Evolutionary conservation across 2,888 invertebrate genomes (phyloP).

Genomic region (Choristoneura rosaceana): DNA sequence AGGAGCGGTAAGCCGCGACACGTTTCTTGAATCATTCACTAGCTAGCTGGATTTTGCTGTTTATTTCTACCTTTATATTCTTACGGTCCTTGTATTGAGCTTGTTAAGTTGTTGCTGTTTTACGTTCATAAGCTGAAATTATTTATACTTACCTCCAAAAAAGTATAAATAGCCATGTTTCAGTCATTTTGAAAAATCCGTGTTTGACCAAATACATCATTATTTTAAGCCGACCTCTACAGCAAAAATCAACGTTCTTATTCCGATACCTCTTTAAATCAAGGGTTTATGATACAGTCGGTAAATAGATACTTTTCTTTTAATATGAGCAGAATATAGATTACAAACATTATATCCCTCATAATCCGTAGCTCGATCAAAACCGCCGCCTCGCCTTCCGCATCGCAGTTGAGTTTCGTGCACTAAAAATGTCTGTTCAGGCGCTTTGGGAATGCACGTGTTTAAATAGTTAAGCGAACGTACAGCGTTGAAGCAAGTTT

Average conservation of each 20-base stretch:
- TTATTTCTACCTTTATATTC: neutral
- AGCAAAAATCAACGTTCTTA: no score
- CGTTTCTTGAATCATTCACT: conserved; percentile 36
- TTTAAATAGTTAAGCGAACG: conserved; percentile 74
- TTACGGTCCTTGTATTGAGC: neutral
- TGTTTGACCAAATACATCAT: no score
- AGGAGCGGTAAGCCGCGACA: no score
- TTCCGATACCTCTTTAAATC: no score
- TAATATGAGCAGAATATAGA: neutral
- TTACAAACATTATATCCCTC: neutral
- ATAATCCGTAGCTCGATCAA: conserved; percentile 5
- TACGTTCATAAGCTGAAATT: neutral
- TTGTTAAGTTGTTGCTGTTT: neutral
- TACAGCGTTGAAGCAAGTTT: conserved; percentile 47
- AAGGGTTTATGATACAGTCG: neutral
- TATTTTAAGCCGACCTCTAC: no score
- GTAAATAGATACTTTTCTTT: neutral
- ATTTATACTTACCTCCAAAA: neutral
- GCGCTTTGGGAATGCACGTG: conserved; percentile 61
- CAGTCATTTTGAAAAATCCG: no score
- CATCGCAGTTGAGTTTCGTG: conserved; percentile 62
- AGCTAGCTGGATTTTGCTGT: conserved; percentile 17
- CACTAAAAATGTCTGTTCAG: conserved; percentile 70
- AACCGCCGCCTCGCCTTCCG: conserved; percentile 15
- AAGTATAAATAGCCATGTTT: no score